Evolutionary conservation across 2,113 vertebrate species (phyloP), one percentile per base, ranked within the genome.

Genomic region (Anarrhichthys ocellatus): DNA sequence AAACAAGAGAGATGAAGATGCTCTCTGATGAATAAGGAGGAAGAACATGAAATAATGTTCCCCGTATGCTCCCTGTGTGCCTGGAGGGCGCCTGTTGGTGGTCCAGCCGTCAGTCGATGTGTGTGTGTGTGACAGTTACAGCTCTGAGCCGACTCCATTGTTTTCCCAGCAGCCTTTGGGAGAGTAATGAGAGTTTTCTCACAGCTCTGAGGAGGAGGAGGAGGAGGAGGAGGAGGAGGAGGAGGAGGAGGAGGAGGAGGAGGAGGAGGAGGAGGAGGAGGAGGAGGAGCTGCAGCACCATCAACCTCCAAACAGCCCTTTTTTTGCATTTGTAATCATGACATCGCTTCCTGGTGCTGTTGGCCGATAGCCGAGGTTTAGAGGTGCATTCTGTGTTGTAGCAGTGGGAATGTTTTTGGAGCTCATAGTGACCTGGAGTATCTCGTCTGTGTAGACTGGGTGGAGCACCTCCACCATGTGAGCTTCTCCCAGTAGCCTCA

Each of bases 341-440:
- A 84, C 59, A 17, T 92, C 89, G 89, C 87, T 93, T 92, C 90
- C 84, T 78, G 75, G 13, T 22, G 48, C 27, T 50, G 65, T 52
- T 85, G 82, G 78, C 83, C n/a, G 1, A 14, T 0, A 29, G 62
- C 83, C 76, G 83, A 8, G 77, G n/a, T 66, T 66, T 73, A 27
- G 58, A 81, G 69, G 40, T 78, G 77, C 78, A 29, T 71, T 78
- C 18, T 67, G 54, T 73, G 44, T 73, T 82, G 9, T 24, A n/a
- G 15, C 22, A 38, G 38, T 18, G 59, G 24, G 58, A 76, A n/a
- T 73, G 63, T 87, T 72, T 66, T 54, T 15, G 29, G 62, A 83
- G 80, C 29, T 59, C 69, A 29, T 9, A 3, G 54, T 29, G 54
- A 73, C 56, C 73, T 20, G 59, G n/a, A 27, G 7, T 32, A 73